A percentile compares a stretch with the other conserved stretches of the same genome.
These are phyloP conservation scores for Synergus gifuensis DNA, from an alignment of 2,888 invertebrate species.

Conservation along the genomic window DNA sequence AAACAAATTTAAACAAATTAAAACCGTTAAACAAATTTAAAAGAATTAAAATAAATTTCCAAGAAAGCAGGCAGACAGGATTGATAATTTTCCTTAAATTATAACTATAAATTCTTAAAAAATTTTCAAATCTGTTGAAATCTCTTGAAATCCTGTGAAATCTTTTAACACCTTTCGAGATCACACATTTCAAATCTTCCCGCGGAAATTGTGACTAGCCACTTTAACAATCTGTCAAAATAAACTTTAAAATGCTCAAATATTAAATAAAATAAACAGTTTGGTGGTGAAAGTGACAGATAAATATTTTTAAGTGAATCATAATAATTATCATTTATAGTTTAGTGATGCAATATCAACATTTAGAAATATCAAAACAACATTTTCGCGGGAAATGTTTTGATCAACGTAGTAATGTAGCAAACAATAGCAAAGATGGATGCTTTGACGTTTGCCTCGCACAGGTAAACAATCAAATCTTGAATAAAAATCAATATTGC, in stretches of 20 bases:
- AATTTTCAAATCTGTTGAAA: no score
- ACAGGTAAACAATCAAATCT: constrained; percentile 75
- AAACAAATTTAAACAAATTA: no score
- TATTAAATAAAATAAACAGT: background rate
- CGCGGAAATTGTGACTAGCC: background rate
- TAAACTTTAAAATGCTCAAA: background rate
- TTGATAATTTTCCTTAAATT: no score
- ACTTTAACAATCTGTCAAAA: no score
- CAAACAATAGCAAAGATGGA: constrained; percentile 74
- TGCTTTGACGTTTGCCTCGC: constrained; percentile 77
- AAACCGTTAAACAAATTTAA: no score
- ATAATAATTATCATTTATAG: background rate
- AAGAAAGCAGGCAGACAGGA: no score
- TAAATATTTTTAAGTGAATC: background rate
- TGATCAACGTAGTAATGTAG: background rate
- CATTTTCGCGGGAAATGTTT: background rate
- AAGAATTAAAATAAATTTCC: no score
- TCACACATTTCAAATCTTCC: background rate
- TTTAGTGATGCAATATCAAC: background rate
- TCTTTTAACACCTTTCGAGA: background rate
- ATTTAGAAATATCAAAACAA: background rate
- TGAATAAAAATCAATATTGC: constrained; percentile 21
- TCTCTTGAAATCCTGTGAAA: background rate
- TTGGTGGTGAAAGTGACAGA: background rate
- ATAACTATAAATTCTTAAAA: no score